phyloP scores from a whole-genome alignment of 2,888 invertebrate genomes.

The Plagiodera versicolora region DNA sequence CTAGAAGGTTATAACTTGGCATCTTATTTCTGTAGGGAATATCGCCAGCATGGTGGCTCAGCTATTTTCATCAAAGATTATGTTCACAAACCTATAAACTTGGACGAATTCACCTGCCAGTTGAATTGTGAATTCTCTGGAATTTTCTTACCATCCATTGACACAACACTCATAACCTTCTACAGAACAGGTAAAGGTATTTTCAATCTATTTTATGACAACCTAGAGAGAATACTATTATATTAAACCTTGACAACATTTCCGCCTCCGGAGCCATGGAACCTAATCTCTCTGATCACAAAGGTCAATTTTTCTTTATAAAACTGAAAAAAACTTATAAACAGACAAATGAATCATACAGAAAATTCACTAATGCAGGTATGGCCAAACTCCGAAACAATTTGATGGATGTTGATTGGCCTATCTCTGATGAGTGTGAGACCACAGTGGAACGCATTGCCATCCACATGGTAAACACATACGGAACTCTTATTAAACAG shows the following conservation, averaged over 20 bases:
- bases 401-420: constrained; percentile 3
- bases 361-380: constrained; percentile 6
- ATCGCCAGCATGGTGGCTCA: background rate
- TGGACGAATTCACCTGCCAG: background rate
- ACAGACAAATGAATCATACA: constrained; percentile 2
- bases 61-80: background rate
- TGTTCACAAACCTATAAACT: background rate
- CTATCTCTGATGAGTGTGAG: background rate
- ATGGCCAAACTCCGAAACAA: constrained; percentile 9
- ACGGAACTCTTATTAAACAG: constrained; percentile 2
- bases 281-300: background rate
- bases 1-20: too few relatives aligned
- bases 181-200: background rate
- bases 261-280: background rate
- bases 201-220: background rate
- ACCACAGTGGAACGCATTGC: constrained; percentile 1
- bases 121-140: background rate
- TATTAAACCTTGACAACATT: too few relatives aligned
- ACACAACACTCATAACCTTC: background rate
- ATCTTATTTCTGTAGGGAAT: too few relatives aligned
- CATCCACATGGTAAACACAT: constrained; percentile 6
- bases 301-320: background rate
- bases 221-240: background rate
- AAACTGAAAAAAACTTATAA: background rate
- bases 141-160: background rate